Percentiles rank a stretch among this genome's conserved stretches.
Evolutionary conservation across 2,113 vertebrate genomes (phyloP).

Genomic region (Myotis davidii): DNA sequence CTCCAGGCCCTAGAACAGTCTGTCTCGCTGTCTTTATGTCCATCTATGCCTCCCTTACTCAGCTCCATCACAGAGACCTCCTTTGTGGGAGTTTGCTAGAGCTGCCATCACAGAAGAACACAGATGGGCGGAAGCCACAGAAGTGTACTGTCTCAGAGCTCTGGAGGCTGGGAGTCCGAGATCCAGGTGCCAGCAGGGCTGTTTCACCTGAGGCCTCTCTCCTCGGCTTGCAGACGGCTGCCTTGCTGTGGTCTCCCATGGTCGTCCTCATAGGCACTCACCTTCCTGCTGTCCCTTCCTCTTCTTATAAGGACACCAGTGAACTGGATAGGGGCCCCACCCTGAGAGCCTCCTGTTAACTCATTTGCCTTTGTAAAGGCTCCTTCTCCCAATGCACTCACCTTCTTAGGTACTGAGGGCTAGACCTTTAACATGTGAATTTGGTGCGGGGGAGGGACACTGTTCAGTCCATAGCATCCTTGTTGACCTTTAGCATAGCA

Average conservation of each 20-base stretch:
- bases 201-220: neutral
- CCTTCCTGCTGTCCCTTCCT: neutral
- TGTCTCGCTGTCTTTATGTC: neutral
- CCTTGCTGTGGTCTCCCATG: too few relatives aligned
- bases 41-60: neutral
- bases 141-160: neutral
- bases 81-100: neutral
- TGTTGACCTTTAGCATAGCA: neutral
- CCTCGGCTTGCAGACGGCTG: neutral
- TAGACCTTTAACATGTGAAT: neutral
- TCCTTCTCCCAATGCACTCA: neutral
- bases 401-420: neutral
- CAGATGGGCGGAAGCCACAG: neutral
- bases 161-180: neutral
- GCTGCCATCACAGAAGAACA: neutral
- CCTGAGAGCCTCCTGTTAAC: neutral
- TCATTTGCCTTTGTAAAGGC: neutral
- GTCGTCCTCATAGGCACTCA: too few relatives aligned
- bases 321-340: neutral
- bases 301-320: neutral
- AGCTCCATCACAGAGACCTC: neutral
- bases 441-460: too few relatives aligned
- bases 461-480: neutral
- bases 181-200: neutral
- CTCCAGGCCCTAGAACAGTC: rapidly evolving